Evolutionary conservation across 2,888 invertebrate species (phyloP), one percentile per base, ranked within the genome.

Genomic region (Pardosa pseudoannulata): DNA sequence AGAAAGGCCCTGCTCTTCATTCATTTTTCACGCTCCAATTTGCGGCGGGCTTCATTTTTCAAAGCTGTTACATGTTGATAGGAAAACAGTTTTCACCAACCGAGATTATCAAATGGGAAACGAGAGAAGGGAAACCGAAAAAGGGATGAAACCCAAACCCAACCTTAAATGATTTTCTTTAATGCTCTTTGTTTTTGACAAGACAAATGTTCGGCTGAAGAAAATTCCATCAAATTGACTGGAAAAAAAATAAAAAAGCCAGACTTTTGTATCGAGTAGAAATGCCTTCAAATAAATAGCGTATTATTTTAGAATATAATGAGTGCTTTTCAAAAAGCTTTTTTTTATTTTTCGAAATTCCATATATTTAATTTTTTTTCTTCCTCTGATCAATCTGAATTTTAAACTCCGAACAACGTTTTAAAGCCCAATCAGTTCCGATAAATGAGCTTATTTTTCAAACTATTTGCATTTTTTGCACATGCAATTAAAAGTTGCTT

Each of bases 31-130:
- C 83, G 65, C 78, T 78, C 78, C 78, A 78, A 85, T 85, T 79
- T 85, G 73, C 73, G 32, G 67, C 19, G 29, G 28, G 75, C 46
- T 76, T 73, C 83, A 85, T 85, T 85, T 85, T 79, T 85, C 83
- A 85, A 73, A 85, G 83, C 78, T 78, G 72, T 83, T 83, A 76
- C 72, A 76, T 83, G 82, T 85, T 85, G 83, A 85, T 85, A 85
- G 83, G 78, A 78, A 85, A 82, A 64, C 75, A 79, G 78, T 85
- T 85, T 85, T 79, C 78, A 73, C 78, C 83, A 56, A 56, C 56
- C 56, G 56, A 56, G 56, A 56, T 56, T 56, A 56, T 56, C 56
- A 56, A 56, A 56, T 56, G 16, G 56, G 56, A 23, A 46, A 46
- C n/a, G 46, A 16, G 46, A 46, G 46, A 46, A 46, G 46, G 16